Base-by-base conservation (phyloP, 2,888 invertebrate species). In the Ligdia adustata region DNA sequence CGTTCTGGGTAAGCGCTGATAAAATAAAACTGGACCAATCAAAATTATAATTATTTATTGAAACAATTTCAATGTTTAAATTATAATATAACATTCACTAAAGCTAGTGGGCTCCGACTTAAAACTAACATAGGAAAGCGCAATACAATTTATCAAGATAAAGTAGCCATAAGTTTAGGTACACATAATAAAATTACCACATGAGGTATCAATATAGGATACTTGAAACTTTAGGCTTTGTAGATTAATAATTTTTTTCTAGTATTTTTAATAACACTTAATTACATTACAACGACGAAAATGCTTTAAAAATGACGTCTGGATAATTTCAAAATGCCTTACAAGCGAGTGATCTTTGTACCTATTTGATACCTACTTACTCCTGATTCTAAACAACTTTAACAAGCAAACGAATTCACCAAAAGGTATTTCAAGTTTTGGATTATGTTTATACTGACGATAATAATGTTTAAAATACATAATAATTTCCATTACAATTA, bases 21-120 rank as follows among this genome's bases (percentile, higher is more conserved):
- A 56, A 55, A 62, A 64, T 49, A 50, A 72, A 65, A 60, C 47
- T 52, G 59, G 56, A 45, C 50, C 49, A 49, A 49, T 64, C 66
- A 86, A 87, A 89, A 88, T 87, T 86, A 87, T 84, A 86, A 79
- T 85, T 75, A 86, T 90, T 87, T 89, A 88, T 86, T 90, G 74
- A 90, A 89, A 90, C 88, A 90, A 86, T 77, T 86, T 83, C 75
- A 81, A 81, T 83, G 70, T 76, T 82, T 80, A 75, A 82, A 81
- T 86, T 81, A 85, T 76, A 84, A 80, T 78, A 77, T 73, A 79
- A 72, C 74, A 74, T 77, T 81, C 73, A 77, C 83, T 85, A 86
- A 82, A 79, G 75, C 85, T 87, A 85, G 69, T 72, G 78, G 82
- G 82, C 78, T 81, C 77, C 76, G 63, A 74, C 69, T 82, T 83